A percentile compares a stretch with the other conserved stretches of the same genome.
phyloP scores from a whole-genome alignment of 2,888 invertebrate species.

The Euplagia quadripunctaria region DNA sequence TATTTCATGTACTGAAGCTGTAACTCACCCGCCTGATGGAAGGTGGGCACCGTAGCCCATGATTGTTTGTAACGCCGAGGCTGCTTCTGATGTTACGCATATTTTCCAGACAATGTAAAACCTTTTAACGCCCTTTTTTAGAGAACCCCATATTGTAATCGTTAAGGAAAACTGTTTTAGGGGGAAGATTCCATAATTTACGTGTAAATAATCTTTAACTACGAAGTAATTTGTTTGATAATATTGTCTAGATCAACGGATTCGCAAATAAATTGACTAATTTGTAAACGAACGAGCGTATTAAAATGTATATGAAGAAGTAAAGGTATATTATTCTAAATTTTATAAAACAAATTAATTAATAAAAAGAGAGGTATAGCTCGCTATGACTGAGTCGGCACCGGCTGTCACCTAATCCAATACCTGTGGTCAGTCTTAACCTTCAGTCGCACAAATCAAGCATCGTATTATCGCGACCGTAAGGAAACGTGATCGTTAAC shows the following conservation, averaged over 20 bases:
- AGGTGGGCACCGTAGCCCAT: not conserved
- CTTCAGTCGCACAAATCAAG: slow-evolving; percentile 59
- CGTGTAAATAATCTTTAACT: not conserved
- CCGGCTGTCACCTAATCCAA: not conserved
- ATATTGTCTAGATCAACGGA: not conserved
- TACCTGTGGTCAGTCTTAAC: slow-evolving; percentile 46
- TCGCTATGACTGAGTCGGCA: not conserved
- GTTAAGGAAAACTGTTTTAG: not conserved
- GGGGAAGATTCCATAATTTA: not conserved
- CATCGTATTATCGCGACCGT: slow-evolving; percentile 62
- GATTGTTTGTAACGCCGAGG: not conserved
- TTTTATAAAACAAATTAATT: not conserved
- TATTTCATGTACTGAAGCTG: not conserved
- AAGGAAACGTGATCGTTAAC: slow-evolving; percentile 79
- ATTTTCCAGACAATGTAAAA: not conserved
- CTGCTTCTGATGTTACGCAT: not conserved
- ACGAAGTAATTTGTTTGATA: not conserved
- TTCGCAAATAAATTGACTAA: not conserved
- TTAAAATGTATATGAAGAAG: not conserved
- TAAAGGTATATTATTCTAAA: not conserved
- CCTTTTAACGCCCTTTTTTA: not conserved
- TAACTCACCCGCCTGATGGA: not conserved
- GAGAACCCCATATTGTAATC: not conserved
- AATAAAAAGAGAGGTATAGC: not conserved
- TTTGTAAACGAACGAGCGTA: not conserved